Base-by-base conservation (phyloP, 1,140 invertebrate genomes). In the Kradibia gibbosae region DNA sequence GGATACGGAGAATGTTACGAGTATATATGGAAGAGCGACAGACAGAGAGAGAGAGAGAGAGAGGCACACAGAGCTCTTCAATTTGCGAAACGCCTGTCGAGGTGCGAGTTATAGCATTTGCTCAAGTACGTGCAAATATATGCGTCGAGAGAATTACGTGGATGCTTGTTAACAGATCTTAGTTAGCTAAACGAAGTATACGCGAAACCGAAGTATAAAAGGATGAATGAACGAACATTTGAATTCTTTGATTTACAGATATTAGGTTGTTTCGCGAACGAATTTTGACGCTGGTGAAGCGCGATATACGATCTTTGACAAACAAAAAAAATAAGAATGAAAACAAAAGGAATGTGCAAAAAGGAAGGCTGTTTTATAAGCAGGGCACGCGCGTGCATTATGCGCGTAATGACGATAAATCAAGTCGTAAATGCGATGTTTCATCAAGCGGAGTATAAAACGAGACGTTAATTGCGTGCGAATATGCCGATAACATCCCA, bases 381-480 rank as follows among this genome's bases (percentile, higher is more conserved):
- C 45, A 15, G 45, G 2, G 48, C 42, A 48, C 28, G 71, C 70
- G 34, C 70, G 70, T 83, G 84, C 82, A 83, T 86, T 85, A 86
- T 85, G 75, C 39, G 79, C 75, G 60, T 86, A 86, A 86, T 84
- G 84, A 85, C 55, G 83, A 80, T 85, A 84, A 86, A 85, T 84
- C 85, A 84, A 84, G 83, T 84, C 83, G 84, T 86, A 85, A 86
- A 84, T 81, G 83, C 82, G 81, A 84, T 84, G 84, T 85, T 86
- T 86, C 83, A 83, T 85, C 80, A 81, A 74, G 80, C 80, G 82
- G 84, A 80, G 75, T 76, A 88, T 87, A 86, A 88, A 88, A 86
- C 84, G 78, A 84, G 86, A 88, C 86, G 86, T 84, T 88, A 86
- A 88, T 87, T 86, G 86, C 84, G 85, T 87, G 87, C 84, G 84